A percentile compares a stretch with the other conserved stretches of the same genome.
Evolutionary conservation across 2,888 invertebrate genomes (phyloP).

Genomic region (Heliconius cydno): DNA sequence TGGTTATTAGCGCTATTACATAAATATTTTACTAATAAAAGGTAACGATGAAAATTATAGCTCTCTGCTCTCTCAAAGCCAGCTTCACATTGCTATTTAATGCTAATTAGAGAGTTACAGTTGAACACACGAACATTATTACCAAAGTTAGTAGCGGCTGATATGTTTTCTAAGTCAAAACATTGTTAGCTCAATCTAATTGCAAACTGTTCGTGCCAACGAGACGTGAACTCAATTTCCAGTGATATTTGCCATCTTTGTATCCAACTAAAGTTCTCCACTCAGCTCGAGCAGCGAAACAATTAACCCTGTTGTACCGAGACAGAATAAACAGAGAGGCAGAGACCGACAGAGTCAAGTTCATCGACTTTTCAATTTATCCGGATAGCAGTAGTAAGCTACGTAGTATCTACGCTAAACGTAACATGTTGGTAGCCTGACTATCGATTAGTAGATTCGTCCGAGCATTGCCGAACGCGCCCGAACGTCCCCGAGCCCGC

Average conservation of each 20-base stretch:
- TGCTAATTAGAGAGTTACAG: conserved; percentile 9
- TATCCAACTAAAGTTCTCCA: conserved; percentile 52
- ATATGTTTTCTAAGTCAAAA: conserved; percentile 39
- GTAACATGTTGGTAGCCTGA: conserved; percentile 60
- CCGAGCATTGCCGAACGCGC: conserved; percentile 59
- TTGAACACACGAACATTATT: conserved; percentile 28
- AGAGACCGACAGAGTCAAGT: conserved; percentile 58
- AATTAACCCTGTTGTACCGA: conserved; percentile 54
- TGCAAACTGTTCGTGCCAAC: conserved; percentile 41
- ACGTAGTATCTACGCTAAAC: conserved; percentile 66
- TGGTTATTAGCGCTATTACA: neutral
- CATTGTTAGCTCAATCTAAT: conserved; percentile 47
- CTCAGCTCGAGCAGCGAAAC: conserved; percentile 51
- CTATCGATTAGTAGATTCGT: conserved; percentile 73
- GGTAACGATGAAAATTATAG: neutral
- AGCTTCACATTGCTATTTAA: neutral
- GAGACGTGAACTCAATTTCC: conserved; percentile 52
- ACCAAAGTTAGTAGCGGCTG: conserved; percentile 28
- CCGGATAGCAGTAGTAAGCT: conserved; percentile 66
- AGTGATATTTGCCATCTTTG: conserved; percentile 52
- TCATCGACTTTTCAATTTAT: conserved; percentile 61
- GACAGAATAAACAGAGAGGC: conserved; percentile 51
- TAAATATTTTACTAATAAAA: neutral
- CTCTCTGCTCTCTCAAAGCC: neutral
- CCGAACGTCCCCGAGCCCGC: conserved; percentile 63